Percentiles rank a stretch among this genome's conserved stretches.
Evolutionary conservation across 2,888 invertebrate species (phyloP).

Genomic region (Calameuta filiformis): DNA sequence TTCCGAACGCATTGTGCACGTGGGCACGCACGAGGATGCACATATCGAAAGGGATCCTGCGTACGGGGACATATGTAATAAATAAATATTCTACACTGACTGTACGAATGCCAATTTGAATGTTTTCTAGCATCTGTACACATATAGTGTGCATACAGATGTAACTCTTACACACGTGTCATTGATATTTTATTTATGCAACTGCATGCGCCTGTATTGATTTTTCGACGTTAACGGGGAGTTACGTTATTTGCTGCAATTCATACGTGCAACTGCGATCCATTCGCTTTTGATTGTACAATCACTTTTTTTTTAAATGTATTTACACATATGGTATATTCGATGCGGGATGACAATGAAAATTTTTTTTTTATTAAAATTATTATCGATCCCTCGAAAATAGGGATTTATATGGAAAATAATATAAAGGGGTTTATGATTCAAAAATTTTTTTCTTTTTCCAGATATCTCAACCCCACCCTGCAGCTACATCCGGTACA

Average conservation of each 20-base stretch:
- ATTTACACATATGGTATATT: not conserved
- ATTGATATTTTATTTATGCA: not conserved
- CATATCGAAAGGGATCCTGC: not conserved
- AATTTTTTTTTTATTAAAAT: not conserved
- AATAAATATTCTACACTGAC: not conserved
- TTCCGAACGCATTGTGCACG: not conserved
- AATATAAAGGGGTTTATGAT: not conserved
- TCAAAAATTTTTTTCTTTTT: slow-evolving; percentile 17
- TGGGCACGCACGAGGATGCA: not conserved
- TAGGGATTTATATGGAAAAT: not conserved
- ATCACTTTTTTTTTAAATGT: not conserved
- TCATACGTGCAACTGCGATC: not conserved
- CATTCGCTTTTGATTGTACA: not conserved
- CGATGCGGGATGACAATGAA: not conserved
- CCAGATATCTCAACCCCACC: slow-evolving; percentile 49
- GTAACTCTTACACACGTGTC: not conserved
- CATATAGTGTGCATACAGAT: not conserved
- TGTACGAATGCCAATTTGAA: not conserved
- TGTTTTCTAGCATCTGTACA: not conserved
- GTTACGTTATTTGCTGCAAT: not conserved
- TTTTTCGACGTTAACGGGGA: slow-evolving; percentile 29
- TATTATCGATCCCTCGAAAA: not conserved
- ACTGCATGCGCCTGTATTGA: not conserved
- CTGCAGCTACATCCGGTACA: slow-evolving; percentile 58
- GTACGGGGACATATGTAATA: not conserved